These are phyloP conservation scores for Ectemnius continuus DNA, from an alignment of 2,888 invertebrate species.

Conservation along the genomic window DNA sequence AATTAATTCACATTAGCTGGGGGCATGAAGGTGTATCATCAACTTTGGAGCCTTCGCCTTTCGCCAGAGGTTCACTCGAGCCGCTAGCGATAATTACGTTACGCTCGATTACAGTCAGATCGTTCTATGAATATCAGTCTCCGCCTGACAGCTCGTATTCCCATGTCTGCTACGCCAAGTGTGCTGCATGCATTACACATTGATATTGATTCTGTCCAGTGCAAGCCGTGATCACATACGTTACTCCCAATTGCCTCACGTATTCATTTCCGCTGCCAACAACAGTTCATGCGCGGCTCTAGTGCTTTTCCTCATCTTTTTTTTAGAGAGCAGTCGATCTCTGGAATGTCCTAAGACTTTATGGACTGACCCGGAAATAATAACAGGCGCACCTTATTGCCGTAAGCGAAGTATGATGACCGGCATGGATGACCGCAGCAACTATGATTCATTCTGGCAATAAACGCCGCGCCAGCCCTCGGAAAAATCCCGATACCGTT, in stretches of 20 bases:
- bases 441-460: slow-evolving; percentile 32
- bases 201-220: no score
- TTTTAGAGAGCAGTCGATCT: not conserved
- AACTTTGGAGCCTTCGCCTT: not conserved
- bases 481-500: slow-evolving; percentile 33
- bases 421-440: slow-evolving; percentile 15
- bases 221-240: slow-evolving; percentile 5
- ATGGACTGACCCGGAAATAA: no score
- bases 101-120: slow-evolving; percentile 54
- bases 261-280: not conserved
- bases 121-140: slow-evolving; percentile 60
- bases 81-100: slow-evolving; percentile 48
- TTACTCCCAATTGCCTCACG: slow-evolving; percentile 1
- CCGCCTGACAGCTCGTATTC: slow-evolving; percentile 34
- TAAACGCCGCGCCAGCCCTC: slow-evolving; percentile 33
- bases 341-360: no score
- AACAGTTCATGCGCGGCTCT: not conserved
- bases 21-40: not conserved
- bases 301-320: not conserved
- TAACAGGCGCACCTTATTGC: no score
- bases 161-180: slow-evolving; percentile 30
- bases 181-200: slow-evolving; percentile 22
- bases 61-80: no score
- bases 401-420: slow-evolving; percentile 18
- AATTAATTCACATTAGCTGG: slow-evolving; percentile 29